These are phyloP conservation scores for Phodopus roborovskii DNA, from an alignment of 2,113 vertebrate species.

Conservation along the genomic window DNA sequence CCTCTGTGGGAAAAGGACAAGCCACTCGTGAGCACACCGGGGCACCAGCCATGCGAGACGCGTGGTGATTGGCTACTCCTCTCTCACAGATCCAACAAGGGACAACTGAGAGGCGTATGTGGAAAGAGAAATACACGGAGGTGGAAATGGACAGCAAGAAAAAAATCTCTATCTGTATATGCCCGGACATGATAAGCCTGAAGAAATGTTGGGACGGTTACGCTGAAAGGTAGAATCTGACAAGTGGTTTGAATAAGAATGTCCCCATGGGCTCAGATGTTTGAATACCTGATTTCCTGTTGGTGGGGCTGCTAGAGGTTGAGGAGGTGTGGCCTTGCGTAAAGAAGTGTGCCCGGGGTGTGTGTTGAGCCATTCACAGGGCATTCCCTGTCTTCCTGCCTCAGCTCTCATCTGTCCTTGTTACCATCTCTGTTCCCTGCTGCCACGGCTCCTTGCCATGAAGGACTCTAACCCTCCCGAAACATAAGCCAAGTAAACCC, in stretches of 20 bases:
- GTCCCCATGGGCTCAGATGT: neutral
- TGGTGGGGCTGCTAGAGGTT: neutral
- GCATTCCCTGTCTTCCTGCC: neutral
- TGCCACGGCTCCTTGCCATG: neutral
- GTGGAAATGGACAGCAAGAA: neutral
- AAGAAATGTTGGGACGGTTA: neutral
- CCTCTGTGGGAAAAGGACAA: slow-evolving; percentile 84
- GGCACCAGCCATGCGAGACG: slow-evolving; percentile 22
- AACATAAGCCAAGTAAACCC: neutral
- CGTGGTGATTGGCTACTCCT: slow-evolving; percentile 50
- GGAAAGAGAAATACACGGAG: neutral
- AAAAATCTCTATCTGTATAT: neutral
- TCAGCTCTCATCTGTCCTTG: neutral
- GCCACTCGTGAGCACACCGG: neutral
- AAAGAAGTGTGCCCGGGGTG: neutral
- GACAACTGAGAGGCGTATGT: fast-evolving
- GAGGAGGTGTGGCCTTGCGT: neutral
- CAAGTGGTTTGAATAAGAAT: neutral
- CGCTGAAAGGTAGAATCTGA: no score
- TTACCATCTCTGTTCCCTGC: neutral
- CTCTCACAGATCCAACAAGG: slow-evolving; percentile 32
- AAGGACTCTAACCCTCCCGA: neutral
- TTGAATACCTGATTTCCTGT: neutral
- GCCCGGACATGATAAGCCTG: fast-evolving
- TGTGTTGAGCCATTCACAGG: neutral